A percentile compares a stretch with the other conserved stretches of the same genome.
phyloP scores from a whole-genome alignment of 2,888 invertebrate species.

The Pseudanteris insignis region DNA sequence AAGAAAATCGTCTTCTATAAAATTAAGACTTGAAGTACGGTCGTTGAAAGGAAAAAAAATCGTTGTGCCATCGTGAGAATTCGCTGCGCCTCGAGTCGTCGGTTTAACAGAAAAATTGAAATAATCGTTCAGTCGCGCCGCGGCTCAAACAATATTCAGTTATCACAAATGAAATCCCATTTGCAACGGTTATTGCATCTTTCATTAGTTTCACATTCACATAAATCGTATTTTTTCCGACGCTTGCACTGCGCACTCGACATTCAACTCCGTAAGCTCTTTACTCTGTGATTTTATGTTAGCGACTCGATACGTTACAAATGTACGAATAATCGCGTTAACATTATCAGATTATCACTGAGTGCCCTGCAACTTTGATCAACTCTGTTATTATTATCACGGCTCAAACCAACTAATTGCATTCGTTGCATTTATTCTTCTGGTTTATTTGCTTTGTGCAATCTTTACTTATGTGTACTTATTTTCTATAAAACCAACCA shows the following conservation, averaged over 20 bases:
- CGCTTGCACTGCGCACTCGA: no score
- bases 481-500: no score
- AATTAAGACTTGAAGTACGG: no score
- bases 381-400: no score
- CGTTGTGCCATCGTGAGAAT: constrained; percentile 3
- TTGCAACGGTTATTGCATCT: constrained; percentile 34
- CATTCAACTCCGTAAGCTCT: constrained; percentile 32
- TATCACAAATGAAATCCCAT: constrained; percentile 38
- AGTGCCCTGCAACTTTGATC: constrained; percentile 8
- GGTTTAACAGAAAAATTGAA: constrained; percentile 8
- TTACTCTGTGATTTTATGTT: no score
- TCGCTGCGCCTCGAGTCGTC: constrained; percentile 1
- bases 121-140: constrained; percentile 18
- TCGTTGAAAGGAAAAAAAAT: no score
- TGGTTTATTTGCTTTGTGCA: background rate
- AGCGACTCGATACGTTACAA: constrained; percentile 19
- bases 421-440: no score
- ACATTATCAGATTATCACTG: constrained; percentile 23
- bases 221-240: constrained; percentile 29
- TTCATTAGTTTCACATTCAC: constrained; percentile 29
- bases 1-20: no score
- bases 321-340: constrained; percentile 28
- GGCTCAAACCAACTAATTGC: no score
- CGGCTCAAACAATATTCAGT: constrained; percentile 27
- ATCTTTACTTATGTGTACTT: no score